Evolutionary conservation across 2,113 vertebrate species (phyloP), one percentile per base, ranked within the genome.

Genomic region (Brienomyrus longianalis): DNA sequence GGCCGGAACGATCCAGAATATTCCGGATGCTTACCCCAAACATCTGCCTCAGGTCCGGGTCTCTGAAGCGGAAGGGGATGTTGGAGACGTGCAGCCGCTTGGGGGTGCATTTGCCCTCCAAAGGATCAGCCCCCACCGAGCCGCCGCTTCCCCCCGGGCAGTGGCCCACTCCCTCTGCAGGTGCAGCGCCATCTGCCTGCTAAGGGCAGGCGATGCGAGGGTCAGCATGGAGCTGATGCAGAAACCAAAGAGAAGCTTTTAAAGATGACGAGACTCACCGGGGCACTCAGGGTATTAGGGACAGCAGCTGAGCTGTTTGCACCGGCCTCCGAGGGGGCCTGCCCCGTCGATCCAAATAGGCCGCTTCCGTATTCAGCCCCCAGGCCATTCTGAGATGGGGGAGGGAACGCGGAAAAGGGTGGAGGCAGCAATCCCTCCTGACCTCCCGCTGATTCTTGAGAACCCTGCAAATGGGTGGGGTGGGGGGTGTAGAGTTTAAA

Each of bases 41-140:
- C 98, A 99, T 99, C 95, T 99, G 98, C 83, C 98, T 97, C 89
- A 99, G 97, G 94, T 99, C 98, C 0, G 98, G 98, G 94, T 99
- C 98, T 94, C 98, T 95, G 95, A 99, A 99, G 90, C 98, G 98
- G 95, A 99, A 99, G 92, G 98, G 98, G 95, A 99, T 99, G 95
- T 99, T 99, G 90, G 98, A 99, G 90, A 99, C 98, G 17, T 99
- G 98, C 89, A 99, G 98, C n/a, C 98, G 97, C 93, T 99, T 99
- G 9, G 98, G 98, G 93, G 97, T 98, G 31, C 96, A 96, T 95
- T 99, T 99, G 93, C 96, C 96, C 51, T 99, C 98, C 0, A 96
- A 94, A 90, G 95, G 97, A 84, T 98, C 98, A 45, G 93, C 97
- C 91, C 94, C 96, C 27, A 93, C 94, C 0, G 93, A 92, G 0